Conservation (phyloP, 1,140 invertebrate genomes). For the Dolichoris vasculosae region DNA sequence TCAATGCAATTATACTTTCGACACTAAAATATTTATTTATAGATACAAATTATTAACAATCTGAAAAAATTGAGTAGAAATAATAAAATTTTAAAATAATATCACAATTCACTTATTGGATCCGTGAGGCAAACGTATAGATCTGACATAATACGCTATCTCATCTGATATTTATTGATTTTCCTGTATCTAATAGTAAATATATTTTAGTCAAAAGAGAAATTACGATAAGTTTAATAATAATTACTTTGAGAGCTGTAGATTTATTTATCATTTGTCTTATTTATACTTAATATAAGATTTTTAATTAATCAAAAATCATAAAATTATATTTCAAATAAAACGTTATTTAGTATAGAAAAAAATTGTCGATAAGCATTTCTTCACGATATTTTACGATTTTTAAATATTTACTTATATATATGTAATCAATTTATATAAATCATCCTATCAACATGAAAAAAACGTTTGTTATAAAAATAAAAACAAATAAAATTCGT, state of each 20-base stretch:
- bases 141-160: conserved; percentile 1
- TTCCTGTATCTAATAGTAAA: neutral
- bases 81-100: conserved; percentile 9
- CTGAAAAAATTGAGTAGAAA: neutral
- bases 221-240: too few relatives aligned
- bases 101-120: conserved; percentile 6
- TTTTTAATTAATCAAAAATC: too few relatives aligned
- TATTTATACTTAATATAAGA: too few relatives aligned
- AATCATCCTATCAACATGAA: neutral
- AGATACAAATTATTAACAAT: neutral
- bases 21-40: neutral
- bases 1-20: neutral
- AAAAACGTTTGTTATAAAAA: neutral
- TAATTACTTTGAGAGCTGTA: too few relatives aligned
- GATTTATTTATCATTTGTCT: too few relatives aligned
- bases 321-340: too few relatives aligned
- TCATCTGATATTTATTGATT: conserved; percentile 2
- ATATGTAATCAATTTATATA: neutral
- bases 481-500: conserved; percentile 35
- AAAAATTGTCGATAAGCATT: neutral
- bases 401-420: conserved; percentile 14
- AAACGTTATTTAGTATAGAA: too few relatives aligned
- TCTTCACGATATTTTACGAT: neutral
- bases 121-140: neutral
- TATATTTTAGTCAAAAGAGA: neutral